A percentile compares a stretch with the other conserved stretches of the same genome.
Conservation (phyloP, 2,113 vertebrate species). For the Solea solea region DNA sequence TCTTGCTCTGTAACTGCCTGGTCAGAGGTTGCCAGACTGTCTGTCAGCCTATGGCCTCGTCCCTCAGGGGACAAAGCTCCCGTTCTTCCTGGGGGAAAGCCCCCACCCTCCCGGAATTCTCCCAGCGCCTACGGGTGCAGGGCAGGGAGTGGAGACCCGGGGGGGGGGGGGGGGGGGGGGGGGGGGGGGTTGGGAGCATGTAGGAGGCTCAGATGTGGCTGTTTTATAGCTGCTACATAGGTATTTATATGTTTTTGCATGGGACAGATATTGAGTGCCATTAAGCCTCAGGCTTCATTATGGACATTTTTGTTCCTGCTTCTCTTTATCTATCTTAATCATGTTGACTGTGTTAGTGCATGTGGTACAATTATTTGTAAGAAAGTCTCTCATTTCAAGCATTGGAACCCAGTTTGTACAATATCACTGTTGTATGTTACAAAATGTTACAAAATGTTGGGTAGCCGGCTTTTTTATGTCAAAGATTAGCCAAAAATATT, state of each 20-base stretch:
- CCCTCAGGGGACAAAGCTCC: slow-evolving; percentile 79
- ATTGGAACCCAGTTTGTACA: too few relatives aligned
- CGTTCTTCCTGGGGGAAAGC: slow-evolving; percentile 81
- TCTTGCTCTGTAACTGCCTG: slow-evolving; percentile 40
- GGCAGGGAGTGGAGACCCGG: slow-evolving; percentile 18
- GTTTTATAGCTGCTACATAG: slow-evolving; percentile 12
- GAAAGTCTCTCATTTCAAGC: too few relatives aligned
- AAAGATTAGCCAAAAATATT: too few relatives aligned
- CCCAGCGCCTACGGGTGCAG: slow-evolving; percentile 75
- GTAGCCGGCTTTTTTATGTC: too few relatives aligned
- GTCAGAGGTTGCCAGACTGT: slow-evolving; percentile 76
- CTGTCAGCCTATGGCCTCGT: slow-evolving; percentile 75
- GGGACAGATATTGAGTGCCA: not conserved
- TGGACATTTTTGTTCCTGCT: too few relatives aligned
- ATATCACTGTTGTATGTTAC: too few relatives aligned
- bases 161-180: too few relatives aligned
- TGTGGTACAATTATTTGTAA: too few relatives aligned
- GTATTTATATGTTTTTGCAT: not conserved
- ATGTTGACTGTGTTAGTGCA: too few relatives aligned
- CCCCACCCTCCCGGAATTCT: slow-evolving; percentile 79
- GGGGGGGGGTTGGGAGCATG: too few relatives aligned
- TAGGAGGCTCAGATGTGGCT: slow-evolving; percentile 11
- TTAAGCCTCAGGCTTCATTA: not conserved
- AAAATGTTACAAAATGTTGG: too few relatives aligned
- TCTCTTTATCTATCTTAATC: too few relatives aligned